Evolutionary conservation across 2,888 invertebrate genomes (phyloP), one percentile per base, ranked within the genome.

Genomic region (Ferrisia virgata): DNA sequence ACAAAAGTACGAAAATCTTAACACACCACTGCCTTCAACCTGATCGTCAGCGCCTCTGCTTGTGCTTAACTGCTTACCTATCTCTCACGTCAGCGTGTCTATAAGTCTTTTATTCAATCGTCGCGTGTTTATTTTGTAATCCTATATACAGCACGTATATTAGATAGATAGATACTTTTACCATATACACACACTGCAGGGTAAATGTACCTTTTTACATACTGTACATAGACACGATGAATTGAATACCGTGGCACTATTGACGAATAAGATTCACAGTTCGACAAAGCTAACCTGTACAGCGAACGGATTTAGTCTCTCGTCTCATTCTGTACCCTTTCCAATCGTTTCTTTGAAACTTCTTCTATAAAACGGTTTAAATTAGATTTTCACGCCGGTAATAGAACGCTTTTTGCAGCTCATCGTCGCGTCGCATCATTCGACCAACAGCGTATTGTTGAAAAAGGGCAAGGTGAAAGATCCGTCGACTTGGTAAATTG

Each of bases 91-190:
- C 39, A 5, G 43, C 43, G 11, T 15, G 11, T 64, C 58, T 25
- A 22, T 25, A 43, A 43, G 43, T 28, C 58, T 25, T 64, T 2
- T 43, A 64, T 64, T 28, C 58, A 64, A 28, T 64, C 25, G 58
- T 64, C 58, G 58, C 22, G 28, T 64, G 58, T 64, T 64, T 64
- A 64, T 64, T 64, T 64, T 64, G 58, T 64, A 64, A 64, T 64
- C 25, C 58, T 28, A 64, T 64, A 43, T 2, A 43, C n/a, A n/a
- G n/a, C n/a, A n/a, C n/a, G n/a, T n/a, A n/a, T n/a, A n/a, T n/a
- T n/a, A n/a, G n/a, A n/a, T n/a, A n/a, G n/a, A n/a, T n/a, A n/a
- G n/a, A n/a, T n/a, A n/a, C n/a, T n/a, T n/a, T n/a, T n/a, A n/a
- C n/a, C n/a, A n/a, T n/a, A n/a, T n/a, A n/a, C n/a, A n/a, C n/a